These are phyloP conservation scores for Sorex araneus DNA, from an alignment of 2,113 vertebrate species.

Conservation along the genomic window DNA sequence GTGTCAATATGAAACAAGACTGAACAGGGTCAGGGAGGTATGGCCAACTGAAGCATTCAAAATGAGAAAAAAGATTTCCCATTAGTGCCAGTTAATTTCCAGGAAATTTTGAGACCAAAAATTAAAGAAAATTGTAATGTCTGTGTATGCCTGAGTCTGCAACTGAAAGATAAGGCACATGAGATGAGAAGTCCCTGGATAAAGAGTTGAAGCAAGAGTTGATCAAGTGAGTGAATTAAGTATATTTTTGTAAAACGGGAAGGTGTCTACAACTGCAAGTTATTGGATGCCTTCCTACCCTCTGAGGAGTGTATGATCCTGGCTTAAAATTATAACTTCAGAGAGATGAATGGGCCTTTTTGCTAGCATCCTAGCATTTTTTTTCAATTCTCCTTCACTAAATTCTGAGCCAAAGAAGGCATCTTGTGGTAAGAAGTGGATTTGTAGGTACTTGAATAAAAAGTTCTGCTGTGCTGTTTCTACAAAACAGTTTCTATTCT, in stretches of 20 bases:
- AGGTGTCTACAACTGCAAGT: background rate
- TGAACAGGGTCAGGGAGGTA: background rate
- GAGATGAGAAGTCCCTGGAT: background rate
- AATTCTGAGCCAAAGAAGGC: slow-evolving; percentile 25
- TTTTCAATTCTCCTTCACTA: slow-evolving; percentile 35
- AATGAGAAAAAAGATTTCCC: background rate
- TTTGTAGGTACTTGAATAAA: slow-evolving; percentile 38
- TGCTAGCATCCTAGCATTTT: slow-evolving; percentile 18
- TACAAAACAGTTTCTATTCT: slow-evolving; percentile 12
- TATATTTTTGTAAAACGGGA: background rate
- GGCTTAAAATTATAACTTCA: slow-evolving; percentile 27
- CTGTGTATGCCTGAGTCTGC: background rate
- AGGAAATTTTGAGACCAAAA: background rate
- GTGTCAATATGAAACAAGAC: background rate
- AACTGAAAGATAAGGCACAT: background rate
- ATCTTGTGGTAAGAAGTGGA: slow-evolving; percentile 22
- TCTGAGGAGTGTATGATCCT: background rate
- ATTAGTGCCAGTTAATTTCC: background rate
- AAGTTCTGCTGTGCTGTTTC: slow-evolving; percentile 53
- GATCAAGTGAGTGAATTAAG: slow-evolving; percentile 1
- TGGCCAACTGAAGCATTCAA: background rate
- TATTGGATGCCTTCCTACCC: background rate
- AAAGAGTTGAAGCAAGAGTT: background rate
- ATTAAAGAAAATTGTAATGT: background rate
- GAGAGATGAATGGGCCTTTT: slow-evolving; percentile 37